Evolutionary conservation across 2,797 vertebrate species (phyloP), one percentile per base, ranked within the genome.

Genomic region (Ctenochaetus hawaiiensis): DNA sequence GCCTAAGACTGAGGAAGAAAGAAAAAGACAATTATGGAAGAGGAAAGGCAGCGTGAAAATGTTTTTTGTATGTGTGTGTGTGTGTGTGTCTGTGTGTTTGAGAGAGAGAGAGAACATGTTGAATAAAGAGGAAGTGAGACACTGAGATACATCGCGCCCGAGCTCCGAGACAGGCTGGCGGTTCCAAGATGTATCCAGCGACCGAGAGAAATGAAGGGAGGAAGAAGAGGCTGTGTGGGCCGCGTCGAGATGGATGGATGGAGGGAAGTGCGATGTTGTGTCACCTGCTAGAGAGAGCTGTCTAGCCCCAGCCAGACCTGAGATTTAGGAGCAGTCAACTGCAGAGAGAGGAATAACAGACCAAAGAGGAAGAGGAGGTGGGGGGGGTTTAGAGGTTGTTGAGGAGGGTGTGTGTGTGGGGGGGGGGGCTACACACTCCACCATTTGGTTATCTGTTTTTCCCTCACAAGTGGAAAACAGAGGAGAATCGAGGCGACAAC

Each of bases 251-350:
- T 82, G 85, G 88, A 91, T 78, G 82, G 78, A 89, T 73, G 75
- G 75, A 82, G 56, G 80, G 84, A 85, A 75, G 61, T 64, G 73
- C 70, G 75, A 75, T 86, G 83, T 78, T 89, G 90, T 87, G 81
- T 89, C 90, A 85, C 85, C 90, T 87, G 86, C 61, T 76, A 72
- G 87, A 90, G 83, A 84, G 85, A 86, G 86, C 78, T 90, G 87
- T 92, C 86, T 59, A 68, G 72, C 64, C 76, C 69, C 17, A 58
- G 49, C 78, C 87, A 79, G 75, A 75, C 56, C 61, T 8, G 59
- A 88, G 83, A 91, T 89, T 92, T 89, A 90, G 77, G 83, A 77
- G 85, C 83, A 82, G 80, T 80, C 89, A 78, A 77, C 88, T 86
- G 81, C 82, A 73, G 70, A 85, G 74, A 76, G 70, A 71, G 75